Percentiles rank a stretch among this genome's conserved stretches.
These are phyloP conservation scores for Scolopax bukidnonensis DNA, from an alignment of 2,797 vertebrate species.

Conservation along the genomic window DNA sequence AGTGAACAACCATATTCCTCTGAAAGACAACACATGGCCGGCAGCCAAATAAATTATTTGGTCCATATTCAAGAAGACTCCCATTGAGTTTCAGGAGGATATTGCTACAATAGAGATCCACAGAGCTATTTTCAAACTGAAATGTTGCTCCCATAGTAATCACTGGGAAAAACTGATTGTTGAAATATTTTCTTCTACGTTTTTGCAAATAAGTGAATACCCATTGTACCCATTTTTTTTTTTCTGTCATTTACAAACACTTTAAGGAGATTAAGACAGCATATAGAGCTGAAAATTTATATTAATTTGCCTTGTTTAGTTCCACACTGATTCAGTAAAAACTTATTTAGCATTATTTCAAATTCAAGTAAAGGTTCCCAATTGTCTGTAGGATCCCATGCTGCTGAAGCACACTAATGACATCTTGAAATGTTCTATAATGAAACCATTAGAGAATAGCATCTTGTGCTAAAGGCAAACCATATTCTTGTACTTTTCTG, in stretches of 20 bases:
- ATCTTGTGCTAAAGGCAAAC: background rate
- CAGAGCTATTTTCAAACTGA: background rate
- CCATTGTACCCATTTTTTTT: background rate
- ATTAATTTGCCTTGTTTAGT: background rate
- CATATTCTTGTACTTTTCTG: background rate
- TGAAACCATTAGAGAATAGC: background rate
- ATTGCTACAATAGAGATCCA: slow-evolving; percentile 4
- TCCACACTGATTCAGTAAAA: background rate
- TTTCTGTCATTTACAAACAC: background rate
- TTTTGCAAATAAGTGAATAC: background rate
- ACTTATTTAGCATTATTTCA: background rate
- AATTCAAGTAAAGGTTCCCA: background rate
- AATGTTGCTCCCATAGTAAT: background rate
- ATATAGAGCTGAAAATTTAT: background rate
- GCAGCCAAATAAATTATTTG: slow-evolving; percentile 41
- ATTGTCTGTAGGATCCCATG: background rate
- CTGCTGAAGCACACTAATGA: background rate
- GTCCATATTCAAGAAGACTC: slow-evolving; percentile 4
- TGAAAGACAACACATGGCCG: slow-evolving; percentile 47
- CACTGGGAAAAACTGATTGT: background rate
- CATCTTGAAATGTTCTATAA: background rate
- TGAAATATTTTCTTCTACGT: background rate
- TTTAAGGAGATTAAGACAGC: background rate
- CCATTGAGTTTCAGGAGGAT: slow-evolving; percentile 12
- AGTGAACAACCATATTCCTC: slow-evolving; percentile 8